Percentiles rank a stretch among this genome's conserved stretches.
These are phyloP conservation scores for Helicorthomorpha holstii DNA, from an alignment of 1,140 invertebrate genomes.

Conservation along the genomic window DNA sequence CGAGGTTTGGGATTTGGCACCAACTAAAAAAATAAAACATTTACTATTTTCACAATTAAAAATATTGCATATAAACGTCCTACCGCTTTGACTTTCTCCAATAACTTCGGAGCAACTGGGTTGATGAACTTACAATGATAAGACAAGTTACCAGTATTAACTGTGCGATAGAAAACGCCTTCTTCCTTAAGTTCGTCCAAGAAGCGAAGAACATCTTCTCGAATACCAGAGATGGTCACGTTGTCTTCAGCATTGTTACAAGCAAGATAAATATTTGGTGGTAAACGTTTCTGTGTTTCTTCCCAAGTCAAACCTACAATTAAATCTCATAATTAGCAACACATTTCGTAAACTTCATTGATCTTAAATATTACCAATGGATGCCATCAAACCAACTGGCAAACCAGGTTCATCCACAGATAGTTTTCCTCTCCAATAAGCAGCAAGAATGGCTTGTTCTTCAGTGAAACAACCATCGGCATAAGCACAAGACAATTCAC, in stretches of 20 bases:
- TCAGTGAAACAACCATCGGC: constrained; percentile 34
- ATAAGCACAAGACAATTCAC: constrained; percentile 35
- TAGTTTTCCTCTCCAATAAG: constrained; percentile 32
- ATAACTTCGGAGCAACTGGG: constrained; percentile 59
- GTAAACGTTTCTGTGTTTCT: constrained; percentile 52
- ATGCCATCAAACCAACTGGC: constrained; percentile 36
- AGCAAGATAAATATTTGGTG: constrained; percentile 58
- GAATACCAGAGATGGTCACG: constrained; percentile 80
- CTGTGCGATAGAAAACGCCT: constrained; percentile 70
- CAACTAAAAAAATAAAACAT: constrained; percentile 34
- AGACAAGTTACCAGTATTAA: constrained; percentile 71
- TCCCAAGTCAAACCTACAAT: constrained; percentile 65
- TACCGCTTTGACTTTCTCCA: constrained; percentile 51
- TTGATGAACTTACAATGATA: constrained; percentile 91
- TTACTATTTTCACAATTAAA: constrained; percentile 10
- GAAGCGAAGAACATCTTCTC: constrained; percentile 46
- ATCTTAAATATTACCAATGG: constrained; percentile 46
- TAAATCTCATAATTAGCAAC: too few relatives aligned
- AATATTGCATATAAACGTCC: constrained; percentile 13
- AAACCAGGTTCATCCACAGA: constrained; percentile 20
- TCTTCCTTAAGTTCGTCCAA: constrained; percentile 50
- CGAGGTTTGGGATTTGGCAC: constrained; percentile 62
- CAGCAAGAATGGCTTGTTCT: constrained; percentile 33
- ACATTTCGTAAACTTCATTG: too few relatives aligned
- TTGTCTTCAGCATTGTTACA: constrained; percentile 86